phyloP scores from a whole-genome alignment of 2,797 vertebrate genomes.

The Catamblyrhynchus diadema region DNA sequence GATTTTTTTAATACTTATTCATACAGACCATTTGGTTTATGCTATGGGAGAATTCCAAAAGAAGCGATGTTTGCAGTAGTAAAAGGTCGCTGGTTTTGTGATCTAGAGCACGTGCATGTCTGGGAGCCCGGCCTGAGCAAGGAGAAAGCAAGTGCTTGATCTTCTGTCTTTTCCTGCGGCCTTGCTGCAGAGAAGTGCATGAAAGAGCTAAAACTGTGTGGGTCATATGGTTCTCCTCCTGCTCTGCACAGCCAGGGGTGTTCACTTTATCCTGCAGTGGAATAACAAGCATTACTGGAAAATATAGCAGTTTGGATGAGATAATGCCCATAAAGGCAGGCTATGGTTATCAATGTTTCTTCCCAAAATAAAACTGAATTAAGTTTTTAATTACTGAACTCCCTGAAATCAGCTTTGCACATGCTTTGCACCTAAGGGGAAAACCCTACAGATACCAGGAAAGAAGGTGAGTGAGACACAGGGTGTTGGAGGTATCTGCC shows the following conservation, averaged over 20 bases:
- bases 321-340: neutral
- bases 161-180: neutral
- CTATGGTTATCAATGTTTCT: neutral
- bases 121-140: neutral
- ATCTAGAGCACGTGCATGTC: neutral
- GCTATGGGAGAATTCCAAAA: neutral
- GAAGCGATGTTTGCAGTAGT: neutral
- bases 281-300: conserved; percentile 14
- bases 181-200: neutral
- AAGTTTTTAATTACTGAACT: neutral
- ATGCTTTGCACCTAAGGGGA: rapidly evolving
- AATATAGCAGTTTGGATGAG: neutral
- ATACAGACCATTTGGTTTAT: neutral
- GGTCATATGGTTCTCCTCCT: neutral
- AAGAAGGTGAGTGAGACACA: rapidly evolving
- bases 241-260: neutral
- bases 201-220: neutral
- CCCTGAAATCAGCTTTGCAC: neutral
- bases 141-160: neutral
- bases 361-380: neutral
- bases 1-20: neutral
- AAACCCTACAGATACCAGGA: neutral
- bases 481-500: neutral
- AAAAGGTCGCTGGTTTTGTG: neutral
- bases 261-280: neutral